These are phyloP conservation scores for Ricordea florida DNA, from an alignment of 92 coral and sea anemone species.

Conservation along the genomic window DNA sequence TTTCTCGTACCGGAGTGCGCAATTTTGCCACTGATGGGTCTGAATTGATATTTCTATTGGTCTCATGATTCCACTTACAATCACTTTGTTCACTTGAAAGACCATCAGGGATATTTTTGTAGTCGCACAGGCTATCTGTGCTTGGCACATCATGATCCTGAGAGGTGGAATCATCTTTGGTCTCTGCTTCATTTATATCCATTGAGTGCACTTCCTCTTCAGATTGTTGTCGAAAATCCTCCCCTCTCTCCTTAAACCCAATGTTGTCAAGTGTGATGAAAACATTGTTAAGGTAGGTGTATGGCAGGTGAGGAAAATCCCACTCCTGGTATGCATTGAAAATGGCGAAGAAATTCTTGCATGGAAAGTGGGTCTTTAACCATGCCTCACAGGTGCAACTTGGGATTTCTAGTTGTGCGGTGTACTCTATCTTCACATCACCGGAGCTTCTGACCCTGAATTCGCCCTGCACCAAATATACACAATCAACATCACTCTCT, in stretches of 20 bases:
- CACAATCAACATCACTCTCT: conserved; percentile 41
- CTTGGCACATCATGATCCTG: too few relatives aligned
- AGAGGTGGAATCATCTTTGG: neutral
- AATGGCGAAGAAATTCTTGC: conserved; percentile 26
- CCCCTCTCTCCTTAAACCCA: conserved; percentile 3
- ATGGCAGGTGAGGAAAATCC: conserved; percentile 17
- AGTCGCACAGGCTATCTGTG: neutral
- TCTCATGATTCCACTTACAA: too few relatives aligned
- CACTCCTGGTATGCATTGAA: conserved; percentile 37
- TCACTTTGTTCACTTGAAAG: neutral
- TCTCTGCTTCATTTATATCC: neutral
- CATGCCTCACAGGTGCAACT: conserved; percentile 47
- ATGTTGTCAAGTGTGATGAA: conserved; percentile 34
- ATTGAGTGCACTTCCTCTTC: neutral
- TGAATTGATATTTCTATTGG: neutral
- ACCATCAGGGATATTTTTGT: neutral
- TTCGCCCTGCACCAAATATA: conserved; percentile 8
- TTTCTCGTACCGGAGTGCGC: too few relatives aligned
- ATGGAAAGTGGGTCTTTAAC: conserved; percentile 26
- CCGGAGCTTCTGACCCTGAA: conserved; percentile 9
- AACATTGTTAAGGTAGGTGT: conserved; percentile 17
- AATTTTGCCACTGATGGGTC: too few relatives aligned
- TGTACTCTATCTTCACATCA: neutral
- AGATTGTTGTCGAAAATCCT: neutral
- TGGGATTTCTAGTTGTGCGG: conserved; percentile 19